Percentiles rank a stretch among this genome's conserved stretches.
Evolutionary conservation across 1,140 invertebrate species (phyloP).

Genomic region (Oryctes rhinoceros): DNA sequence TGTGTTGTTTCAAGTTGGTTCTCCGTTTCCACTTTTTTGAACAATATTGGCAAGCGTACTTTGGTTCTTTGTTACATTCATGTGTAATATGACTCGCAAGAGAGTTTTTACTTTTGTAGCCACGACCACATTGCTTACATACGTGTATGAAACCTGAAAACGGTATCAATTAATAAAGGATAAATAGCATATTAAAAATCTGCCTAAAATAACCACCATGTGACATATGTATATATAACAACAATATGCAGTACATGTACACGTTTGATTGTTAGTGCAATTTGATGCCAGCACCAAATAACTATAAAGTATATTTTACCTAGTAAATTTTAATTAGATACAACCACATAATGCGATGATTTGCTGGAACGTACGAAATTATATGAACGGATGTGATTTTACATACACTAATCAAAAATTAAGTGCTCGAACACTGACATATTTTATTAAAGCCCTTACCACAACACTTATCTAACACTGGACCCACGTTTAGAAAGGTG

Average conservation of each 20-base stretch:
- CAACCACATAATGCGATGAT: too few species aligned
- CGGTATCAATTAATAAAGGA: not conserved
- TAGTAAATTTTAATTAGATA: too few species aligned
- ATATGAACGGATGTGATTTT: too few species aligned
- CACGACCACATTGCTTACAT: conserved; percentile 45
- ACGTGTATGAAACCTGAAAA: conserved; percentile 26
- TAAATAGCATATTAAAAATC: not conserved
- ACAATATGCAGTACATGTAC: not conserved
- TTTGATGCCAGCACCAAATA: not conserved
- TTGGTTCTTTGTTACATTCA: conserved; percentile 65
- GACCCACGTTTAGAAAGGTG: too few species aligned
- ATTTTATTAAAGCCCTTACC: too few species aligned
- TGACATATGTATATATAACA: not conserved
- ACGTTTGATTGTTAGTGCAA: not conserved
- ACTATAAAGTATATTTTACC: too few species aligned
- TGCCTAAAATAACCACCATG: not conserved
- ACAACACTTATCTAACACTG: too few species aligned
- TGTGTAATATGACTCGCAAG: conserved; percentile 64
- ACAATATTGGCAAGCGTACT: conserved; percentile 61
- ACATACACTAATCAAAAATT: too few species aligned
- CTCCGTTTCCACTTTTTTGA: conserved; percentile 20
- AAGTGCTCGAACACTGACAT: too few species aligned
- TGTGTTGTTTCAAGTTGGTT: conserved; percentile 21
- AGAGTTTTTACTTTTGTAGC: conserved; percentile 62
- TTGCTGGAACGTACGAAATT: too few species aligned